Percentiles rank a stretch among this genome's conserved stretches.
These are phyloP conservation scores for Ferdinandea cuprea DNA, from an alignment of 2,888 invertebrate genomes.

Conservation along the genomic window DNA sequence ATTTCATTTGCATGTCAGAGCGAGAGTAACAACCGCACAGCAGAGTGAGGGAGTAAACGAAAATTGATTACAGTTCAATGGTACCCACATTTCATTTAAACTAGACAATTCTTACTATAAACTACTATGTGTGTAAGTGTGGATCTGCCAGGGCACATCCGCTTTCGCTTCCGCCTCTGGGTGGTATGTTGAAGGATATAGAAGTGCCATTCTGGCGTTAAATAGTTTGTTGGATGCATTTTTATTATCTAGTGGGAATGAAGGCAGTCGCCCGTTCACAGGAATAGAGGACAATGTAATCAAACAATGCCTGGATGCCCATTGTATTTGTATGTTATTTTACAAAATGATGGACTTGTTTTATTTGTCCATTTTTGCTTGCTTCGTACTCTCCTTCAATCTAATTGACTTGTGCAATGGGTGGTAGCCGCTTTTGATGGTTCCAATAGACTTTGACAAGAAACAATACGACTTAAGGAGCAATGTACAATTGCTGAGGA, in stretches of 20 bases:
- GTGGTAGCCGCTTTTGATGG: constrained; percentile 17
- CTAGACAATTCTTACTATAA: constrained; percentile 57
- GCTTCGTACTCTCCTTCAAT: neutral
- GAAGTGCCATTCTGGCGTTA: constrained; percentile 45
- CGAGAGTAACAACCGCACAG: constrained; percentile 12
- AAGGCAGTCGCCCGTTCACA: neutral
- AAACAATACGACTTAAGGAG: constrained; percentile 31
- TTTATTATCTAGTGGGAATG: constrained; percentile 24
- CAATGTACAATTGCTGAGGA: constrained; percentile 3
- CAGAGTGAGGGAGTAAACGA: constrained; percentile 25
- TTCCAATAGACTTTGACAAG: constrained; percentile 5
- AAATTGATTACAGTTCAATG: constrained; percentile 76
- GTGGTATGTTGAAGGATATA: constrained; percentile 38
- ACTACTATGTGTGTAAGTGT: constrained; percentile 8
- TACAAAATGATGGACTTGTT: constrained; percentile 54
- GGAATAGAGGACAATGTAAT: constrained; percentile 33
- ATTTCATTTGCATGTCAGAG: constrained; percentile 66
- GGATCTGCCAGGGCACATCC: too few species aligned
- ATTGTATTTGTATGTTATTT: constrained; percentile 39
- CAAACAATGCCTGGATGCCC: constrained; percentile 47
- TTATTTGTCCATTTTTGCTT: neutral
- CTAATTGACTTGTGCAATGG: constrained; percentile 24
- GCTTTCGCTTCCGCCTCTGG: constrained; percentile 15
- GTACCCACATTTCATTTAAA: constrained; percentile 70
- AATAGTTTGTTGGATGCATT: constrained; percentile 59